Evolutionary conservation across 2,797 vertebrate genomes (phyloP).

Genomic region (Argyrosomus regius): DNA sequence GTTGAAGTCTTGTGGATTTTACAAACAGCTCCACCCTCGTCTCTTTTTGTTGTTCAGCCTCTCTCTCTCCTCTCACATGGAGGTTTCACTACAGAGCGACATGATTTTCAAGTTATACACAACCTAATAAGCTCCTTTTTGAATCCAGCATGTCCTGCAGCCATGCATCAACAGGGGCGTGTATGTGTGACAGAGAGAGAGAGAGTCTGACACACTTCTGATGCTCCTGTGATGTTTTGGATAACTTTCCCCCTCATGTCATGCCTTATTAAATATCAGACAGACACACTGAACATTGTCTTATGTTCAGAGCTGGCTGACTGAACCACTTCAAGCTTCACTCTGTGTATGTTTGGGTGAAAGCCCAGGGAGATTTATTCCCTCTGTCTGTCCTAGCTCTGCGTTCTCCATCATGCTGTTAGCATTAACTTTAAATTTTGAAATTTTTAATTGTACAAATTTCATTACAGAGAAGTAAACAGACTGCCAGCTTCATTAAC

Average conservation of each 20-base stretch:
- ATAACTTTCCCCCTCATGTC: constrained; percentile 25
- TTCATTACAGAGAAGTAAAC: not conserved
- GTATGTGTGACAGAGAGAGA: not conserved
- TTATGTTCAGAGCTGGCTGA: constrained; percentile 3
- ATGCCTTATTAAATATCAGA: constrained; percentile 34
- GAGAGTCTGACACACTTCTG: constrained; percentile 26
- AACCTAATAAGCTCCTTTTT: constrained; percentile 28
- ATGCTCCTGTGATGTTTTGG: constrained; percentile 20
- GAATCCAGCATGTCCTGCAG: constrained; percentile 18
- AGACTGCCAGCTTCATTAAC: not conserved
- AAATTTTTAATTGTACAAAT: not conserved
- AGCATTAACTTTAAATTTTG: not conserved
- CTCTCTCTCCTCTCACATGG: not conserved
- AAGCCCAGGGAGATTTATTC: not conserved
- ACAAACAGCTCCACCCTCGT: not conserved
- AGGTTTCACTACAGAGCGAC: constrained; percentile 9
- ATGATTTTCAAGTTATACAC: constrained; percentile 25
- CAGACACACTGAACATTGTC: constrained; percentile 10
- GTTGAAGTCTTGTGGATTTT: constrained; percentile 44
- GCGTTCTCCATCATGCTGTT: not conserved
- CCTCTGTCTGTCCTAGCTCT: not conserved
- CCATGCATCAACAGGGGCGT: constrained; percentile 6
- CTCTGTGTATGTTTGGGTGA: not conserved
- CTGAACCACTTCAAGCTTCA: constrained; percentile 6
- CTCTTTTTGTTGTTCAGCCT: not conserved